A percentile compares a stretch with the other conserved stretches of the same genome.
Conservation (phyloP, 2,113 vertebrate genomes). For the Montifringilla adamsi region DNA sequence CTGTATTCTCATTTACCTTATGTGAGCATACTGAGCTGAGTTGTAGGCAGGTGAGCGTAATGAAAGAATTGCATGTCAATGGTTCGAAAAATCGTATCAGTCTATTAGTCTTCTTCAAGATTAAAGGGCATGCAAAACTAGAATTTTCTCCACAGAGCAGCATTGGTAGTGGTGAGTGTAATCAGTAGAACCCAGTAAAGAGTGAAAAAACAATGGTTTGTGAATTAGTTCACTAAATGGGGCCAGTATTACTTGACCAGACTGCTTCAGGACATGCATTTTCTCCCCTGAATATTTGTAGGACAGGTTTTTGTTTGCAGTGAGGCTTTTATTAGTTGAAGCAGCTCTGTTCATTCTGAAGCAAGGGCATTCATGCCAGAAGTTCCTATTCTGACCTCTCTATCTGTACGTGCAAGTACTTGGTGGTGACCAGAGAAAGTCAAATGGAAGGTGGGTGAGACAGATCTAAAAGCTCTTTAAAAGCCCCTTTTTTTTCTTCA, state of each 20-base stretch:
- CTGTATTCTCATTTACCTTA: neutral
- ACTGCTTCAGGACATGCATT: neutral
- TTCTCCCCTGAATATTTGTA: neutral
- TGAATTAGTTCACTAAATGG: neutral
- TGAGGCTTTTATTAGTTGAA: neutral
- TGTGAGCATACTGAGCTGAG: neutral
- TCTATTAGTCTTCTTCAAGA: neutral
- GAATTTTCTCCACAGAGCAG: neutral
- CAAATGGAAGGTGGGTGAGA: neutral
- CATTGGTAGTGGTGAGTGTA: neutral
- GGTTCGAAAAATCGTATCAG: neutral
- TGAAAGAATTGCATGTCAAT: neutral
- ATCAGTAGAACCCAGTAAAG: neutral
- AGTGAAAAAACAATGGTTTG: neutral
- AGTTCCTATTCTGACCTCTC: neutral
- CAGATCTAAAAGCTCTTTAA: neutral
- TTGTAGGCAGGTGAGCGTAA: neutral
- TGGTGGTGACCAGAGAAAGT: neutral
- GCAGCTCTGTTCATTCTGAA: neutral
- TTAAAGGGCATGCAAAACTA: neutral
- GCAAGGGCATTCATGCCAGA: neutral
- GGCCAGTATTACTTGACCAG: neutral
- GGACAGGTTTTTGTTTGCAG: neutral
- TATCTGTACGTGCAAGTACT: neutral
- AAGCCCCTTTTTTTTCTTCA: neutral